Percentiles rank a stretch among this genome's conserved stretches.
Evolutionary conservation across 2,797 vertebrate genomes (phyloP).

Genomic region (Otolemur crassicaudatus): DNA sequence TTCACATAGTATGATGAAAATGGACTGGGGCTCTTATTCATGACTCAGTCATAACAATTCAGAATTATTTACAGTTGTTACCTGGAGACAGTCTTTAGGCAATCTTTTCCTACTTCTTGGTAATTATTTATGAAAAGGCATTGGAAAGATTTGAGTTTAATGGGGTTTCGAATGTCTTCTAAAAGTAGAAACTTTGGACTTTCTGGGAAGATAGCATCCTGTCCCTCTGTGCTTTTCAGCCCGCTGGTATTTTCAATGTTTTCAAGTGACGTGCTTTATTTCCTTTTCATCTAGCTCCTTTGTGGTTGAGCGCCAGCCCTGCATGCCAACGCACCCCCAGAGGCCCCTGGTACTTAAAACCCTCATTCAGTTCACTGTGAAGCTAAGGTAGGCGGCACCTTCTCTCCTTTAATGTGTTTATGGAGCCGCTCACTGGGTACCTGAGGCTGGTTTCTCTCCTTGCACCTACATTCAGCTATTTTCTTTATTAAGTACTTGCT

Average conservation of each 20-base stretch:
- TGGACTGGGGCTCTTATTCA: constrained; percentile 10
- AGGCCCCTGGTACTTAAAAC: constrained; percentile 98
- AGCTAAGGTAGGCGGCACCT: constrained; percentile 92
- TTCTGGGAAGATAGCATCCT: constrained; percentile 46
- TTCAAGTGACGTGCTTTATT: constrained; percentile 44
- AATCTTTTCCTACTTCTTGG: neutral
- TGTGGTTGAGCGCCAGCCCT: constrained; percentile 97
- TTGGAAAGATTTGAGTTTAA: neutral
- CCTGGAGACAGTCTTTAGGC: neutral
- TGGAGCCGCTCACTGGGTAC: neutral
- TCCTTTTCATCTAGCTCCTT: constrained; percentile 92
- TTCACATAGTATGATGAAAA: constrained; percentile 16
- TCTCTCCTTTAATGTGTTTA: neutral
- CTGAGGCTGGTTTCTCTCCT: neutral
- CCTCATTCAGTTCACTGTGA: constrained; percentile 97
- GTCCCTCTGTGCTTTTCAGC: constrained; percentile 37
- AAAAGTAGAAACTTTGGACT: constrained; percentile 29
- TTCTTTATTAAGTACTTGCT: neutral
- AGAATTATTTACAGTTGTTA: neutral
- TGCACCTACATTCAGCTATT: neutral
- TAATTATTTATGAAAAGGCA: constrained; percentile 33
- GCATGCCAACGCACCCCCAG: constrained; percentile 98
- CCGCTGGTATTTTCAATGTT: constrained; percentile 14
- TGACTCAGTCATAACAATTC: neutral
- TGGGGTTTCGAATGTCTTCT: neutral